Evolutionary conservation across 1,140 invertebrate species (phyloP), one percentile per base, ranked within the genome.

Genomic region (Drosophila nebulosa): DNA sequence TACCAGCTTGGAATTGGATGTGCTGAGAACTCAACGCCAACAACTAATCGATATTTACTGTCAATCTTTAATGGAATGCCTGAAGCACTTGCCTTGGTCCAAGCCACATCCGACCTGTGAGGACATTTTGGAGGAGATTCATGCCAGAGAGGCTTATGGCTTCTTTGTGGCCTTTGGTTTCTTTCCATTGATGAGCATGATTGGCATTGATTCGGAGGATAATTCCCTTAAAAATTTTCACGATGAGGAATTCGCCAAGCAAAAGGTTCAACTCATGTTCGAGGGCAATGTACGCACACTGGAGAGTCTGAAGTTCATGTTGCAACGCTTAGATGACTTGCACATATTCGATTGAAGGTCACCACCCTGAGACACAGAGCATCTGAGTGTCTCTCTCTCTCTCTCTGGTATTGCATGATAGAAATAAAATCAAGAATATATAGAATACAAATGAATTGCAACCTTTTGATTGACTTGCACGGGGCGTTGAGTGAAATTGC

Each of bases 141-240:
- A 70, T 0, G 73, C 90, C 3, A 79, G 79, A 0, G 92, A 86
- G 21, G 79, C 74, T 5, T 91, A 89, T 59, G 90, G 88, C 0
- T 89, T 91, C 42, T 90, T 91, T 68, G 83, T 90, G 6, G 78
- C 85, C 36, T 90, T 90, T 4, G 81, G 78, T 4, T 90, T 91
- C 35, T 88, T 91, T 22, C 90, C 90, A 1, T 58, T 91, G 14
- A 91, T 91, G 83, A 89, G 81, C 56, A 91, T 91, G 90, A 77
- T 76, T 32, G 76, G 74, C 4, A 59, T 72, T n/a, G 90, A 90
- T 21, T 91, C 90, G 10, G 79, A 91, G 59, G 90, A 91, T 24
- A 90, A 90, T 30, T 78, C 86, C 1, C 36, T 91, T 27, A 88
- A 91, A 52, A 91, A 90, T 21, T 86, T 91, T 14, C 79, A 90